Percentiles rank a stretch among this genome's conserved stretches.
phyloP scores from a whole-genome alignment of 1,140 invertebrate genomes.

The Trachymyrmex cornetzi region DNA sequence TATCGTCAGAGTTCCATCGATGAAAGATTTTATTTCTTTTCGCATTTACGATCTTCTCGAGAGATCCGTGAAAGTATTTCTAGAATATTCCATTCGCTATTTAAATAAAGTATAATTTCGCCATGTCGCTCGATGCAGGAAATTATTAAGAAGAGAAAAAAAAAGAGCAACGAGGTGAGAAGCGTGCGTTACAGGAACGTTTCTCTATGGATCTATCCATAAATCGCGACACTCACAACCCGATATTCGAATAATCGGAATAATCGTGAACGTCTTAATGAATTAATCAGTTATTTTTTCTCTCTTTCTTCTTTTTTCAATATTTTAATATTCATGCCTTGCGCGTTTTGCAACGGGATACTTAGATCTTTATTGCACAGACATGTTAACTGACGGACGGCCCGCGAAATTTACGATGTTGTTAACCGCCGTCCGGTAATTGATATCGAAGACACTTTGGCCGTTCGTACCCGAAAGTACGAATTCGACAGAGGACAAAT shows the following conservation, averaged over 20 bases:
- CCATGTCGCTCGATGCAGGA: slow-evolving; percentile 4
- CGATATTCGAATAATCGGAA: neutral
- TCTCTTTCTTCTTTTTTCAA: neutral
- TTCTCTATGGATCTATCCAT: neutral
- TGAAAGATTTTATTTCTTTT: slow-evolving; percentile 29
- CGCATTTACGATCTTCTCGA: neutral
- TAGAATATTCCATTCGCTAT: neutral
- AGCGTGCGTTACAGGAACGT: neutral
- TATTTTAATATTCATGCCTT: slow-evolving; percentile 55
- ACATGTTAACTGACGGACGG: slow-evolving; percentile 16
- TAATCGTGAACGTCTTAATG: neutral
- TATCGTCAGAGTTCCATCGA: neutral
- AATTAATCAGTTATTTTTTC: slow-evolving; percentile 16
- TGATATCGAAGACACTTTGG: slow-evolving; percentile 45
- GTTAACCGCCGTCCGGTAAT: slow-evolving; percentile 39
- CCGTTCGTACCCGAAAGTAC: neutral
- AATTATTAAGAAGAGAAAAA: neutral
- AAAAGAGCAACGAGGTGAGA: neutral
- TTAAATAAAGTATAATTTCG: slow-evolving; percentile 29
- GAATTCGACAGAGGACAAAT: slow-evolving; percentile 21
- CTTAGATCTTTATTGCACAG: slow-evolving; percentile 25
- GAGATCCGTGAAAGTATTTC: slow-evolving; percentile 8
- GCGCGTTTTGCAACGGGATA: neutral
- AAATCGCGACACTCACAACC: neutral
- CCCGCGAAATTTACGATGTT: slow-evolving; percentile 36